Base-by-base conservation (phyloP, 2,888 invertebrate genomes). In the Bembecia ichneumoniformis region DNA sequence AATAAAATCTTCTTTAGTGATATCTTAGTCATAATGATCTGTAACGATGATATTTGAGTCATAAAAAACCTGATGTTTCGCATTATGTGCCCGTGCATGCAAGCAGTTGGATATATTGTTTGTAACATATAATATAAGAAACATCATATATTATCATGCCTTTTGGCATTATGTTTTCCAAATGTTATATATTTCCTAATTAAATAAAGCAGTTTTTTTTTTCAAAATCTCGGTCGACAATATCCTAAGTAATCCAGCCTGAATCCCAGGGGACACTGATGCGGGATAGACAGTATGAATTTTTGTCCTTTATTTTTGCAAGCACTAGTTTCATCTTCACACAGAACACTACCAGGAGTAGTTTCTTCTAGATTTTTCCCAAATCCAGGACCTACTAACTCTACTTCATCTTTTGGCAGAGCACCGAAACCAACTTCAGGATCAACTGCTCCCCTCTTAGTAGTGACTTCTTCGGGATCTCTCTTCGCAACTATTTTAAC, bases 201-300 rank as follows among this genome's bases (percentile, higher is more conserved):
- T 28, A 9, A 9, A 28, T 9, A 28, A 28, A 28, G 5, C 9
- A 28, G 28, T 28, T 40, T n/a, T 40, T 40, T n/a, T 13, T 14
- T 40, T 15, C 59, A 66, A 55, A 79, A 73, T 3, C 58, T 52
- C 3, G 63, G 50, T 60, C 81, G 67, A 49, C 83, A 84, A 52
- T 60, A 70, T 2, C 83, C 83, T 3, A 76, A 56, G 61, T 73
- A 63, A 52, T 83, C 84, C 13, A 55, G 60, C 49, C 68, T 71
- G 43, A 80, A 84, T 0, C 84, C 84, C 14, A 54, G 47, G 0
- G 84, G 84, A 51, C 84, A 86, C 47, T 83, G 81, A 43, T 53
- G 59, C 1, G 84, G 84, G 13, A 84, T 62, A 2, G 74, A 65
- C 46, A 82, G 52, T n/a, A 86, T 71, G 46, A 77, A 63, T 49